Evolutionary conservation across 2,797 vertebrate genomes (phyloP).

Genomic region (Schizothorax lantsangensis): DNA sequence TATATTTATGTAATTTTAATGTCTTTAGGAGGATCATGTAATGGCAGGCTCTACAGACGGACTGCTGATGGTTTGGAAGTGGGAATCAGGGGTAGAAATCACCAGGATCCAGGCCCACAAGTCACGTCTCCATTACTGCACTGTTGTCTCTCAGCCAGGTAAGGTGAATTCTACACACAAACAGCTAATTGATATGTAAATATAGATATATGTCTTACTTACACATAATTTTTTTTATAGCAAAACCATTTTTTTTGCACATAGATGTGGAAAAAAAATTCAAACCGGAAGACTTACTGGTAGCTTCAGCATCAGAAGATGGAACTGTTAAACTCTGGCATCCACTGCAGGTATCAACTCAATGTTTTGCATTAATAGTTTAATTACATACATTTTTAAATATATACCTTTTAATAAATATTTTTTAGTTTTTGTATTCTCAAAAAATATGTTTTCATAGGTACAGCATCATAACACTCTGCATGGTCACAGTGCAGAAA

Average conservation of each 20-base stretch:
- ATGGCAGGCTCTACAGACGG: conserved; percentile 81
- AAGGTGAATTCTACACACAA: conserved; percentile 6
- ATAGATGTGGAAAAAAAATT: conserved; percentile 59
- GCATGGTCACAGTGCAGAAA: conserved; percentile 77
- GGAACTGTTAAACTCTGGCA: conserved; percentile 84
- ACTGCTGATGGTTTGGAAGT: conserved; percentile 84
- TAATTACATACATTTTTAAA: background rate
- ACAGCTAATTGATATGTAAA: background rate
- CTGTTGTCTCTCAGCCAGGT: conserved; percentile 66
- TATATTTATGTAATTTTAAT: background rate
- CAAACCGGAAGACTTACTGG: conserved; percentile 71
- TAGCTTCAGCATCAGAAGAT: conserved; percentile 83
- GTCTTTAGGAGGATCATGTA: conserved; percentile 76
- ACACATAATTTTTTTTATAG: no score
- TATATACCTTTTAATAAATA: no score
- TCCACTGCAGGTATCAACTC: conserved; percentile 80
- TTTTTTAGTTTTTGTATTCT: no score
- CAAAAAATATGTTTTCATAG: conserved; percentile 62
- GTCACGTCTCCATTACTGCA: conserved; percentile 77
- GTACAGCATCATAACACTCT: conserved; percentile 80
- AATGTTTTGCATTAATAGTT: background rate
- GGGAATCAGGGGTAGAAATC: conserved; percentile 76
- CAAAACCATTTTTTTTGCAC: background rate
- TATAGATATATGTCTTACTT: background rate
- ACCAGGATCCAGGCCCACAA: conserved; percentile 83